A percentile compares a stretch with the other conserved stretches of the same genome.
These are phyloP conservation scores for Anguilla obscura DNA, from an alignment of 2,797 vertebrate species.

Conservation along the genomic window DNA sequence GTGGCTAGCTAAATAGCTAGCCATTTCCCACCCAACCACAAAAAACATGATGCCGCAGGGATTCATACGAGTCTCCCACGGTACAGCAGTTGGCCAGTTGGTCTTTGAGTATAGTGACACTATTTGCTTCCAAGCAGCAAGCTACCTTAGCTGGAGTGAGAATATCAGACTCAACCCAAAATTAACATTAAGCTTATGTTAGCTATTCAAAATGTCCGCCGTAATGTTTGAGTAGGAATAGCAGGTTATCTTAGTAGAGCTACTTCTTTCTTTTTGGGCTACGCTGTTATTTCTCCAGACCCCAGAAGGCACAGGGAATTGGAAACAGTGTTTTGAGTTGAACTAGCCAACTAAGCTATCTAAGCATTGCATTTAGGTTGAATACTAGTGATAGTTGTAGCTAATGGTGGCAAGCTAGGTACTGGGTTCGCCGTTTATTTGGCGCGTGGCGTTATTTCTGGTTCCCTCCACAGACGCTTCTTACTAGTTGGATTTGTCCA, in stretches of 20 bases:
- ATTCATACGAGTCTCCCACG: not conserved
- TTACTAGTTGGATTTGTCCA: not conserved
- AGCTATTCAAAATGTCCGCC: conserved; percentile 78
- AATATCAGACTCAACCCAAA: not conserved
- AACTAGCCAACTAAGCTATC: not conserved
- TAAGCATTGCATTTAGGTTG: not conserved
- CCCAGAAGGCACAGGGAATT: not conserved
- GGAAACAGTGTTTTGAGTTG: not conserved
- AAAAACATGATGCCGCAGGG: not conserved
- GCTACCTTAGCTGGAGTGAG: not conserved
- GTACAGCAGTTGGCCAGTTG: not conserved
- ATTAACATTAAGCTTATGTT: not conserved
- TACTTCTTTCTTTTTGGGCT: conserved; percentile 40
- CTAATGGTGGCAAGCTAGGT: not conserved
- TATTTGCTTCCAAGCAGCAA: not conserved
- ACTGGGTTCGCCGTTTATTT: not conserved
- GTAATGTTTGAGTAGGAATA: conserved; percentile 39
- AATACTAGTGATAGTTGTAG: not conserved
- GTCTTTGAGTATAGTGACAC: not conserved
- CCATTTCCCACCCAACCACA: not conserved
- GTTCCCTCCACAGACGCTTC: not conserved
- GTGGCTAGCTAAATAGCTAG: not conserved
- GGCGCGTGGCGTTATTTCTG: not conserved
- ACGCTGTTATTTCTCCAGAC: not conserved
- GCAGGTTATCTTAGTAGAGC: not conserved